Conservation (phyloP, 2,888 invertebrate species). For the Sisyra terminalis region DNA sequence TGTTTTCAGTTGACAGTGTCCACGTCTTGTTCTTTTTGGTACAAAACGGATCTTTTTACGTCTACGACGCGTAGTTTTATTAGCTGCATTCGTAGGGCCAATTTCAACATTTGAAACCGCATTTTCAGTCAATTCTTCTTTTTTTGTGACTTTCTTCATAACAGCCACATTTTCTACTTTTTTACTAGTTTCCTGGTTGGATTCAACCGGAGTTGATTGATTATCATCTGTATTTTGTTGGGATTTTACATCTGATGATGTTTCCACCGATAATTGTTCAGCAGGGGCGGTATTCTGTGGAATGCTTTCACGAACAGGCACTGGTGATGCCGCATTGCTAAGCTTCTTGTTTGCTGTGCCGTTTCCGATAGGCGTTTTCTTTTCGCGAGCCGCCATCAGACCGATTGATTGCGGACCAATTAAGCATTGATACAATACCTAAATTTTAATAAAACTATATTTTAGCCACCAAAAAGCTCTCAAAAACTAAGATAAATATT, state of each 20-base stretch:
- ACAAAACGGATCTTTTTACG: background rate
- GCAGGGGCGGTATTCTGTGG: conserved; percentile 8
- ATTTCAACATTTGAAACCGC: conserved; percentile 8
- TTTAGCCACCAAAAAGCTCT: background rate
- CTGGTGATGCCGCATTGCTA: conserved; percentile 16
- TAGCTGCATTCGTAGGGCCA: conserved; percentile 12
- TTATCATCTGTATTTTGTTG: background rate
- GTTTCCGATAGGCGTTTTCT: conserved; percentile 20
- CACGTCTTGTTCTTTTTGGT: too few species aligned
- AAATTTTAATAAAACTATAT: background rate
- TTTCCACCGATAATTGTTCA: conserved; percentile 10
- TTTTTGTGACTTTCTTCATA: background rate
- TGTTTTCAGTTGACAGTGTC: conserved; percentile 16
- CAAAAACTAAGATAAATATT: too few species aligned
- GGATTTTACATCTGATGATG: background rate
- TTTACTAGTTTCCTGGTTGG: background rate
- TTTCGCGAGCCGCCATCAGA: conserved; percentile 27
- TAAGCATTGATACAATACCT: conserved; percentile 4
- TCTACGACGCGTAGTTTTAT: background rate
- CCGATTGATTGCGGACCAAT: conserved; percentile 17
- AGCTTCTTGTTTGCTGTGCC: conserved; percentile 19
- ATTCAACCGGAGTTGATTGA: background rate
- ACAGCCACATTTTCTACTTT: background rate
- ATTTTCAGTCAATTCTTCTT: background rate
- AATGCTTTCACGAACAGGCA: conserved; percentile 13